A percentile compares a stretch with the other conserved stretches of the same genome.
These are phyloP conservation scores for Orchesella flavescens DNA, from an alignment of 2,888 invertebrate genomes.

Conservation along the genomic window DNA sequence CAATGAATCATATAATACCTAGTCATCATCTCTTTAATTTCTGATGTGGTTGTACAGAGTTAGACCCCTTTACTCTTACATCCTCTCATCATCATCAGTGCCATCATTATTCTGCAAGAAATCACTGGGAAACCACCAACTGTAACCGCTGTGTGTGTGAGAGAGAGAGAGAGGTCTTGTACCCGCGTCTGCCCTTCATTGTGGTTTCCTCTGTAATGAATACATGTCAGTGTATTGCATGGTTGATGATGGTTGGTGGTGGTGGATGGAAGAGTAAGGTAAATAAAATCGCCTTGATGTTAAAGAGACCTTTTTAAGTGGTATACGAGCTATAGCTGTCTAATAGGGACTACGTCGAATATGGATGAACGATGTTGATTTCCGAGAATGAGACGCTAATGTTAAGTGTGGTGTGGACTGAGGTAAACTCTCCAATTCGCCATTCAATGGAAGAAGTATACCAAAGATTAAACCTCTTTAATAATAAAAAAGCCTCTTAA, in stretches of 20 bases:
- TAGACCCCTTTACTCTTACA: background rate
- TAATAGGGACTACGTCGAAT: too few relatives aligned
- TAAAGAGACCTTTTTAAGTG: too few relatives aligned
- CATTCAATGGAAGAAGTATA: background rate
- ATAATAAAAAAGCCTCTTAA: conserved; percentile 39
- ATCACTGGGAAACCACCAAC: conserved; percentile 39
- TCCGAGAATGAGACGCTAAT: too few relatives aligned
- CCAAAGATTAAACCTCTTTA: conserved; percentile 33
- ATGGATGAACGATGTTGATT: too few relatives aligned
- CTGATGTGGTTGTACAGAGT: background rate
- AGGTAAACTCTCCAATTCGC: conserved; percentile 18
- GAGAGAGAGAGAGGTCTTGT: conserved; percentile 2
- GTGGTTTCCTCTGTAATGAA: background rate
- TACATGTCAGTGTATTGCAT: background rate
- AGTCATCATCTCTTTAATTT: conserved; percentile 33
- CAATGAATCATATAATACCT: conserved; percentile 50
- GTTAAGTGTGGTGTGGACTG: background rate
- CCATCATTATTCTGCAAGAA: conserved; percentile 38
- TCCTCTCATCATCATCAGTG: conserved; percentile 26
- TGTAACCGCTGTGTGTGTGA: background rate
- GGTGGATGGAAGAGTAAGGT: background rate
- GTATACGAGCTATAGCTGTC: too few relatives aligned
- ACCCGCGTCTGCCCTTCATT: conserved; percentile 15
- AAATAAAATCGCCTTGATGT: background rate
- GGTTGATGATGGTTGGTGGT: background rate